Evolutionary conservation across 2,888 invertebrate genomes (phyloP).

Genomic region (Myopa tessellatipennis): DNA sequence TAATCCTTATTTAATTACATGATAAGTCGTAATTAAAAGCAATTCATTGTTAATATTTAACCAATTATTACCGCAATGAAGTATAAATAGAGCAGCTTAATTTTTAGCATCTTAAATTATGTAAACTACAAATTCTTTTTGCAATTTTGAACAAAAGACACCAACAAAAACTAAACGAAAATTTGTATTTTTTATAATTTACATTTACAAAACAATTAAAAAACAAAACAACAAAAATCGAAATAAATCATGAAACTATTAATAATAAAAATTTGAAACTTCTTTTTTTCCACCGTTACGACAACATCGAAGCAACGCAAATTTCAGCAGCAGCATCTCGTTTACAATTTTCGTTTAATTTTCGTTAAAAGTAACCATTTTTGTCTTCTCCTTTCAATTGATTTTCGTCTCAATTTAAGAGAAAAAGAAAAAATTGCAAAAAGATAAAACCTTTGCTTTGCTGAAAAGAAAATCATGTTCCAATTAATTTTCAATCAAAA

Average conservation of each 20-base stretch:
- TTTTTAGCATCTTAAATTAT: constrained; percentile 27
- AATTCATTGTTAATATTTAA: constrained; percentile 1
- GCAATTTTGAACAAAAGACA: constrained; percentile 54
- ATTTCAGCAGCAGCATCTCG: constrained; percentile 27
- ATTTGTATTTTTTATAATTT: constrained; percentile 49
- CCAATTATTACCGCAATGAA: constrained; percentile 12
- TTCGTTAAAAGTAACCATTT: constrained; percentile 27
- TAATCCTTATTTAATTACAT: constrained; percentile 28
- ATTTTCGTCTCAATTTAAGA: constrained; percentile 3
- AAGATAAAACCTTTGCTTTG: constrained; percentile 5
- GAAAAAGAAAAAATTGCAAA: constrained; percentile 23
- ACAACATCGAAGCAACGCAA: constrained; percentile 9
- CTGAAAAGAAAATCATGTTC: neutral
- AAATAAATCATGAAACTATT: constrained; percentile 48
- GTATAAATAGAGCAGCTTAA: constrained; percentile 14
- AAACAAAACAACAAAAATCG: constrained; percentile 25
- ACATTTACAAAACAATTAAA: constrained; percentile 33
- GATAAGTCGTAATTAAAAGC: constrained; percentile 17
- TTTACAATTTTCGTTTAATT: constrained; percentile 38
- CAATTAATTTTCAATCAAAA: neutral
- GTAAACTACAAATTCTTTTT: constrained; percentile 47
- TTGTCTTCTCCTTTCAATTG: neutral
- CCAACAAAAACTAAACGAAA: constrained; percentile 44
- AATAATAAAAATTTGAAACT: constrained; percentile 43
- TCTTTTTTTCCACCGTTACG: constrained; percentile 42